Conservation (phyloP, 1,140 invertebrate genomes). For the Agrypnia vestita region DNA sequence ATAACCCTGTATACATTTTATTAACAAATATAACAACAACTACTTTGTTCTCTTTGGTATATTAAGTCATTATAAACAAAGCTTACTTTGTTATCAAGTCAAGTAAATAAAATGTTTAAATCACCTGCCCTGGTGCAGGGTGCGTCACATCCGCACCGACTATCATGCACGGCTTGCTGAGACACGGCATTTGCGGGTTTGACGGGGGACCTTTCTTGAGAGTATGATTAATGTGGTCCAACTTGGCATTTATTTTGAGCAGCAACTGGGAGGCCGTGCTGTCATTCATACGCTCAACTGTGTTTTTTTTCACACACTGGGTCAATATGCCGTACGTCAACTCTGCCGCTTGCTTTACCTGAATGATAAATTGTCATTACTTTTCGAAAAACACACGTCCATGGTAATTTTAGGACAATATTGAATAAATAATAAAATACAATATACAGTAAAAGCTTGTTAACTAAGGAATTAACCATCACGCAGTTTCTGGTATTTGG, state of each 20-base stretch:
- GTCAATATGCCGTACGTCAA: conserved; percentile 80
- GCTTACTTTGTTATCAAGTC: no score
- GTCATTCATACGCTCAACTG: conserved; percentile 66
- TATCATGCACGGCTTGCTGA: conserved; percentile 75
- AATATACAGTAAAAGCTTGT: no score
- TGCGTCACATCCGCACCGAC: conserved; percentile 93
- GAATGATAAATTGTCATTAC: conserved; percentile 2
- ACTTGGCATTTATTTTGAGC: conserved; percentile 87
- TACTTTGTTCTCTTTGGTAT: no score
- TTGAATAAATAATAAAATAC: no score
- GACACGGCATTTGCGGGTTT: conserved; percentile 65
- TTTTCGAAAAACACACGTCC: no score
- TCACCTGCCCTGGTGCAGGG: conserved; percentile 81
- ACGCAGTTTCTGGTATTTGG: no score
- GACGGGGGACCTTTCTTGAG: conserved; percentile 65
- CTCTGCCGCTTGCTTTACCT: conserved; percentile 83
- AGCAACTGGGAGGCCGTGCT: conserved; percentile 79
- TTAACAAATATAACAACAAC: no score
- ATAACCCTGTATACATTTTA: no score
- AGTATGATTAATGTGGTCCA: conserved; percentile 87
- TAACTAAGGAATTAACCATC: no score
- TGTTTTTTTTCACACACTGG: conserved; percentile 80
- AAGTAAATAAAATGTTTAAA: neutral
- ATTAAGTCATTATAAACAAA: no score
- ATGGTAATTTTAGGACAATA: no score